These are phyloP conservation scores for Orchestia grillus DNA, from an alignment of 1,140 invertebrate species.

Conservation along the genomic window DNA sequence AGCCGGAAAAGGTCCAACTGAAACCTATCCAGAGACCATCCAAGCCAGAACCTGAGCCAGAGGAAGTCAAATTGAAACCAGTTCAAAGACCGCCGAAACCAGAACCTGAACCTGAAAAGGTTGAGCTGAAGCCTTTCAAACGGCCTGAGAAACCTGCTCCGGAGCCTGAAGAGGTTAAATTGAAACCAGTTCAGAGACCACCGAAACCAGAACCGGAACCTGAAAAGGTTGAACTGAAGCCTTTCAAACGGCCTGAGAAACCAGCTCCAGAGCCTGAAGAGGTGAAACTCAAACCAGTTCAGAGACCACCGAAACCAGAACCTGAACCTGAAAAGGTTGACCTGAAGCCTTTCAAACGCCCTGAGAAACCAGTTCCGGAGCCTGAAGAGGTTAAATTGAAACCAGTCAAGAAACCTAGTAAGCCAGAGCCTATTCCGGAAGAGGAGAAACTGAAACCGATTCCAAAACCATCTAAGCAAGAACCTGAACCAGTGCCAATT, in stretches of 20 bases:
- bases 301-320: slow-evolving; percentile 44
- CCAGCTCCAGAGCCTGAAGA: slow-evolving; percentile 57
- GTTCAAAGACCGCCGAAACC: slow-evolving; percentile 46
- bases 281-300: slow-evolving; percentile 16
- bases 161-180: slow-evolving; percentile 55
- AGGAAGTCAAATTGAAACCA: slow-evolving; percentile 60
- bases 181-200: slow-evolving; percentile 55
- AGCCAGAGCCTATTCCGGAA: slow-evolving; percentile 42
- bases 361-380: slow-evolving; percentile 50
- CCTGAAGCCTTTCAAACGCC: slow-evolving; percentile 30
- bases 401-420: slow-evolving; percentile 19
- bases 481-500: slow-evolving; percentile 32
- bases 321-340: not conserved
- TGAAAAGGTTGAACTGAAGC: slow-evolving; percentile 59
- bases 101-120: slow-evolving; percentile 58
- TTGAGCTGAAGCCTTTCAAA: slow-evolving; percentile 58
- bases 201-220: slow-evolving; percentile 62
- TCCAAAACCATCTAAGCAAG: slow-evolving; percentile 58
- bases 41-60: slow-evolving; percentile 59
- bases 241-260: slow-evolving; percentile 58
- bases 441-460: slow-evolving; percentile 59
- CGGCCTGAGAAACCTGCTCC: slow-evolving; percentile 43
- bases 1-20: slow-evolving; percentile 58
- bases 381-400: slow-evolving; percentile 16
- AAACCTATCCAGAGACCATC: slow-evolving; percentile 50